Base-by-base conservation (phyloP, 2,113 vertebrate genomes). In the Alligator mississippiensis region DNA sequence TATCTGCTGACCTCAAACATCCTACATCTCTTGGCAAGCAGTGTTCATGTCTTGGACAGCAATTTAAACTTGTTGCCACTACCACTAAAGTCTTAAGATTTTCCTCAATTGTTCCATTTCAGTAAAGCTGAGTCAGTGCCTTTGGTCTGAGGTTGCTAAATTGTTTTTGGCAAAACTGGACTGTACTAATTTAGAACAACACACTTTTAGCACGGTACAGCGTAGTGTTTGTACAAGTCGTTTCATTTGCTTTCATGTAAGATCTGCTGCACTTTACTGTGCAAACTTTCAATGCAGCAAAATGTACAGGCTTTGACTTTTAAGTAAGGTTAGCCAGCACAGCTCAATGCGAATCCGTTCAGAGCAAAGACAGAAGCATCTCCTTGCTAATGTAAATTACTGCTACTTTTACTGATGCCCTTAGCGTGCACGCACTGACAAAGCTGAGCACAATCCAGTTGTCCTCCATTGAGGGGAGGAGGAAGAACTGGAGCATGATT, bases 1-100 rank as follows among this genome's bases (percentile, higher is more conserved):
- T 68, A 83, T 75, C n/a, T 47, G 75, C 82, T 87, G 57, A 87
- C 57, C 15, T 30, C 77, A 83, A 87, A 89, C 93, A 89, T 94
- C 62, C 57, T 59, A 72, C 21, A 11, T 17, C 64, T 83, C 27
- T 68, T 85, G 54, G 47, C 77, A 92, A 68, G 77, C 3, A 92
- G 74, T 8, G 87, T 30, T 86, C 47, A 24, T n/a, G 1, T 25
- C 47, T 74, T 25, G 75, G 47, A 61, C 88, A 84, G 82, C 87
- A 85, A 64, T 61, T 75, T 82, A 85, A 55, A 28, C 80, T 18
- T 81, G 87, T 34, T 87, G 34, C 47, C 47, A 83, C 64, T 89
- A 62, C 19, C 4, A 13, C 58, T 27, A 76, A 54, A 6, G 84
- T 82, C 84, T 87, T 34, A 87, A 47, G 25, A 30, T 85, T 89